Conservation (phyloP, 2,113 vertebrate genomes). For the Barbus barbus region DNA sequence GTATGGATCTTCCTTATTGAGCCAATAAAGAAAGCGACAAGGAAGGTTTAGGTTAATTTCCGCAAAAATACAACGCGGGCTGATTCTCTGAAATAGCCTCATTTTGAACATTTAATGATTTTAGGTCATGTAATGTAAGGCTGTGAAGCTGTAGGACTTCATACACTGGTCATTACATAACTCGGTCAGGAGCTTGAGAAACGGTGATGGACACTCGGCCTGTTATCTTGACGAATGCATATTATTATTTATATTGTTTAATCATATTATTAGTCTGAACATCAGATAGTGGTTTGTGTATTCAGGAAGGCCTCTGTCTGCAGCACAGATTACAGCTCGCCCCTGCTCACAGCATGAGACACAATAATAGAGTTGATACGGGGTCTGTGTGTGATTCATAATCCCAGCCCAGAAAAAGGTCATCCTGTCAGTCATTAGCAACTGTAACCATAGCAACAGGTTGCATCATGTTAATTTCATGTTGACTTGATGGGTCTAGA, state of each 20-base stretch:
- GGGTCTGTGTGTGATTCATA: conserved; percentile 28
- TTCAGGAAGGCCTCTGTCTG: background rate
- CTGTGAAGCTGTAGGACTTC: background rate
- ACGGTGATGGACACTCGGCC: background rate
- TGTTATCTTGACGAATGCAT: background rate
- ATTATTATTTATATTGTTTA: background rate
- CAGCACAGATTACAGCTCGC: conserved; percentile 16
- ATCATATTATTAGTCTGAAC: background rate
- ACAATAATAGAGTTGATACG: conserved; percentile 7
- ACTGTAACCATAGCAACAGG: conserved; percentile 53
- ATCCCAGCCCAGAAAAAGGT: conserved; percentile 46
- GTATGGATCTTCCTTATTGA: background rate
- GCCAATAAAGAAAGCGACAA: background rate
- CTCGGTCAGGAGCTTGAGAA: background rate
- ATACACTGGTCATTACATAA: conserved; percentile 33
- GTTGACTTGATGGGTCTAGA: conserved; percentile 2
- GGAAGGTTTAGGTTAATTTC: background rate
- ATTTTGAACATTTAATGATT: background rate
- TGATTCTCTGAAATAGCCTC: background rate
- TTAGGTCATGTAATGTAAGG: background rate
- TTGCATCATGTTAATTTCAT: conserved; percentile 36
- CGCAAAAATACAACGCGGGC: background rate
- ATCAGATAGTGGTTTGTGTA: background rate
- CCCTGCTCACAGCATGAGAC: conserved; percentile 21
- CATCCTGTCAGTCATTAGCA: conserved; percentile 39